Evolutionary conservation across 2,888 invertebrate species (phyloP), one percentile per base, ranked within the genome.

Genomic region (Lymantria dispar): DNA sequence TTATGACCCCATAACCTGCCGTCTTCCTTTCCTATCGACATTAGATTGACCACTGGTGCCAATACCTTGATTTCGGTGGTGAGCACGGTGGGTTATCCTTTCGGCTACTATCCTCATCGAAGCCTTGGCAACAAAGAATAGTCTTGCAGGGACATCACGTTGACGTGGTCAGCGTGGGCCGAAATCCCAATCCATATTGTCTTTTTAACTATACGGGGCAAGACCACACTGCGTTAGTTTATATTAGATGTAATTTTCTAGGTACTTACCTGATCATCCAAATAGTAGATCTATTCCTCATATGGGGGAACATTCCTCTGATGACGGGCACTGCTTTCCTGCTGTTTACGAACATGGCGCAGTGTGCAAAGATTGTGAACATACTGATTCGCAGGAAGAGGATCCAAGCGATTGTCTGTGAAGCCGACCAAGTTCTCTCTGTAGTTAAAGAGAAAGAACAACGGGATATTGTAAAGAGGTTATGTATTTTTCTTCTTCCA

Each of bases 321-420:
- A 92, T 91, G 91, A 91, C 91, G 0, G 83, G 80, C 0, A 82
- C 83, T 0, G 85, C 87, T 0, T 91, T 87, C 64, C 60, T 91
- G 1, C 75, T 92, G 14, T 87, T 90, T 70, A 91, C 92, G 0
- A 91, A 90, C 64, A 52, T 91, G 58, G 84, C 88, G 0, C 90
- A 91, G 14, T 74, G 78, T 0, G 70, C 76, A 8, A 92, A 91
- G 76, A 79, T 91, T 50, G 54, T 80, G 38, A 89, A 84, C 57
- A 63, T 90, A 8, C 51, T 85, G 37, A 44, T 54, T 0, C 71
- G 80, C 48, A 76, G 72, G 51, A 42, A 58, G 13, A 58, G 59
- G 48, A 79, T 91, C 11, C 72, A 74, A 56, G 47, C 14, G 1
- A 76, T 90, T 14, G 74, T 90, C 0, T 51, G 53, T 2, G 74